Percentiles rank a stretch among this genome's conserved stretches.
Evolutionary conservation across 2,113 vertebrate genomes (phyloP).

Genomic region (Micromys minutus): DNA sequence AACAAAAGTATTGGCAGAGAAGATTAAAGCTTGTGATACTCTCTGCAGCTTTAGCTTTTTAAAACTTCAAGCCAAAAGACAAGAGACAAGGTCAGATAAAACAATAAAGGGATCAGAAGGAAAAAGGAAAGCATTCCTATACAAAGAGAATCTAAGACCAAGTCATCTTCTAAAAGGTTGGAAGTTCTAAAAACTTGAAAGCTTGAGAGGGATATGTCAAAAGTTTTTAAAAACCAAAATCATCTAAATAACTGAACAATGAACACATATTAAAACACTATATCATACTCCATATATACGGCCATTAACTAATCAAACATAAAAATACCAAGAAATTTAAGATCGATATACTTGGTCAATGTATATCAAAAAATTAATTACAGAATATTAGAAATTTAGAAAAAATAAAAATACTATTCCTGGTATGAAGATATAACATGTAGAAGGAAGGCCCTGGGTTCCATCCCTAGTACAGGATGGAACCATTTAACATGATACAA

Average conservation of each 20-base stretch:
- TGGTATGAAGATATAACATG: not conserved
- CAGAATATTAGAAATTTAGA: not conserved
- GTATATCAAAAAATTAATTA: constrained; percentile 10
- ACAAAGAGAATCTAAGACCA: not conserved
- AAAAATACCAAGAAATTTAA: not conserved
- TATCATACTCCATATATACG: not conserved
- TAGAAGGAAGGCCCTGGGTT: not conserved
- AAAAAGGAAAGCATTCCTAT: not conserved
- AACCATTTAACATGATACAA: not conserved
- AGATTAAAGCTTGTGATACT: not conserved
- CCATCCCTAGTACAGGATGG: not conserved
- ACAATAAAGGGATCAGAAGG: not conserved
- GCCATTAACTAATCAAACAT: not conserved
- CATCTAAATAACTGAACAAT: not conserved
- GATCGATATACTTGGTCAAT: not conserved
- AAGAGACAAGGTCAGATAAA: constrained; percentile 46
- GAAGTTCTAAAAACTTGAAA: not conserved
- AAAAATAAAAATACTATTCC: not conserved
- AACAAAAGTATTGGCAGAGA: constrained; percentile 50
- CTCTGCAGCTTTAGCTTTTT: not conserved
- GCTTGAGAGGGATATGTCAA: not conserved
- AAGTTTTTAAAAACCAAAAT: constrained; percentile 35
- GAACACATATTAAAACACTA: not conserved
- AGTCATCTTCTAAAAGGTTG: not conserved
- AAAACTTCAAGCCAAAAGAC: constrained; percentile 49